A percentile compares a stretch with the other conserved stretches of the same genome.
Conservation (phyloP, 2,888 invertebrate genomes). For the Anodontia alba region DNA sequence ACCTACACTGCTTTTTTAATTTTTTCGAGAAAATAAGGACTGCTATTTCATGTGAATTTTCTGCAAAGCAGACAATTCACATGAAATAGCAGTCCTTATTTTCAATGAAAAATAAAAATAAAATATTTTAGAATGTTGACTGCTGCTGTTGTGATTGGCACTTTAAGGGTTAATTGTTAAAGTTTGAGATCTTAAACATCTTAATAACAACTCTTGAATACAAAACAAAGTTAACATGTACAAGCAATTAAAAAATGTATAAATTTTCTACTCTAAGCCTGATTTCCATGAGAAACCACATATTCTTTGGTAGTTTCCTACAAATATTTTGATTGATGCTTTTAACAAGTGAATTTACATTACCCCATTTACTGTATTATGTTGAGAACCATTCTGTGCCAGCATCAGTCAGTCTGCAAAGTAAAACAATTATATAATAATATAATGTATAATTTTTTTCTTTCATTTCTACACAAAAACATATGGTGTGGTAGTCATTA, state of each 20-base stretch:
- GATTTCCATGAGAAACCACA: not conserved
- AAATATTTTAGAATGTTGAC: too few species aligned
- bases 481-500: too few species aligned
- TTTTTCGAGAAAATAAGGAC: too few species aligned
- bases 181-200: not conserved
- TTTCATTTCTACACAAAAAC: too few species aligned
- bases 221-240: not conserved
- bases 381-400: not conserved
- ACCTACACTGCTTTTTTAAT: too few species aligned
- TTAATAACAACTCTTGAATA: not conserved
- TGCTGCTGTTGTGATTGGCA: too few species aligned
- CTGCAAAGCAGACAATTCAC: too few species aligned
- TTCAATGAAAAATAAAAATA: too few species aligned
- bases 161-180: too few species aligned
- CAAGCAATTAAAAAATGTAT: not conserved
- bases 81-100: too few species aligned
- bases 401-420: not conserved
- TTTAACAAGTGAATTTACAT: not conserved
- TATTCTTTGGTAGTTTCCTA: not conserved
- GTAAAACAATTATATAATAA: not conserved
- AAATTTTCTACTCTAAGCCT: not conserved
- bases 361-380: not conserved
- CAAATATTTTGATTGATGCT: conserved; percentile 1
- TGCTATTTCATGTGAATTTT: too few species aligned
- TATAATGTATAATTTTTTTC: too few species aligned